These are phyloP conservation scores for Montipora capitata DNA, from an alignment of 92 coral and sea anemone species.

Conservation along the genomic window DNA sequence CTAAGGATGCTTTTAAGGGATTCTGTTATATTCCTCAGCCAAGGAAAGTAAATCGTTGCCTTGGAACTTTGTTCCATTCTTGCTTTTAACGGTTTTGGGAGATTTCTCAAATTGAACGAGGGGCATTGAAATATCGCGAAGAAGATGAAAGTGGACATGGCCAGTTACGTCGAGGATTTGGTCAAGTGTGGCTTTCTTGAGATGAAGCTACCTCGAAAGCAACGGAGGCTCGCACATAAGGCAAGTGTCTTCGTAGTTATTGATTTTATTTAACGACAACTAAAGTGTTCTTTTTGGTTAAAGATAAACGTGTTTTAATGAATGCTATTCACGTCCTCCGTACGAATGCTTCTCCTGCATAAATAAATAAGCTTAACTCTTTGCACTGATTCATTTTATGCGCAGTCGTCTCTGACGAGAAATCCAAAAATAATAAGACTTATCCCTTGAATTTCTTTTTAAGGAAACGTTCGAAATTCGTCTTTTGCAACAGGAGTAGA, in stretches of 20 bases:
- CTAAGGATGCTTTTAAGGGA: background rate
- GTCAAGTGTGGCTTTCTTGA: constrained; percentile 98
- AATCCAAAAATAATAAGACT: background rate
- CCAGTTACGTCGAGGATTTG: constrained; percentile 90
- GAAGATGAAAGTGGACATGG: constrained; percentile 78
- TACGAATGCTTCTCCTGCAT: constrained; percentile 23
- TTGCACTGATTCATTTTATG: constrained; percentile 40
- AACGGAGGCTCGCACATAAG: constrained; percentile 93
- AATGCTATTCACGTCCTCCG: constrained; percentile 61
- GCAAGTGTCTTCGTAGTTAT: constrained; percentile 37
- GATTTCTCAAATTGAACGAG: background rate
- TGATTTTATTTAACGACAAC: background rate
- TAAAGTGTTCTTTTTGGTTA: constrained; percentile 9
- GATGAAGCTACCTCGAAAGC: constrained; percentile 97
- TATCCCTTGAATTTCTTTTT: background rate
- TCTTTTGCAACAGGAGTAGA: too few relatives aligned
- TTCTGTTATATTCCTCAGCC: background rate
- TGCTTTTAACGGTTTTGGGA: background rate
- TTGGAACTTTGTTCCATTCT: background rate
- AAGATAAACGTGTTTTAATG: constrained; percentile 45
- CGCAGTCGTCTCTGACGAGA: background rate
- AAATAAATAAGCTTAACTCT: constrained; percentile 33
- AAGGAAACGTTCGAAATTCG: background rate
- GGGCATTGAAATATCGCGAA: background rate
- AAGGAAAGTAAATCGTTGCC: background rate